Percentiles rank a stretch among this genome's conserved stretches.
These are phyloP conservation scores for Ctena decussata DNA, from an alignment of 2,888 invertebrate species.

Conservation along the genomic window DNA sequence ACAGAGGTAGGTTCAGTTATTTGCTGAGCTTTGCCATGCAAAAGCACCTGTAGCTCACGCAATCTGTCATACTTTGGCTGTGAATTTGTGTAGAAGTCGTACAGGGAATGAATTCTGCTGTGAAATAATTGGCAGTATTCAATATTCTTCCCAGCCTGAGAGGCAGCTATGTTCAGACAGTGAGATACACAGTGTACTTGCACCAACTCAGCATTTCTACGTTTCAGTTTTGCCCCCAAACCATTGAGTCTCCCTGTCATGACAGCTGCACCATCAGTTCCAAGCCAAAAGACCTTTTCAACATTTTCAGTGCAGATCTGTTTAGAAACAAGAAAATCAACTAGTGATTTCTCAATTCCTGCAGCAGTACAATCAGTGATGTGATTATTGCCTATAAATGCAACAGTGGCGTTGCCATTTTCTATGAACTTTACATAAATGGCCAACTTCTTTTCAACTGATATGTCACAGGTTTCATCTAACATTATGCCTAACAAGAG, in stretches of 20 bases:
- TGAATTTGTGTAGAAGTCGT: slow-evolving; percentile 32
- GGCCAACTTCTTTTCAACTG: slow-evolving; percentile 1
- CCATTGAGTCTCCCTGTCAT: slow-evolving; percentile 43
- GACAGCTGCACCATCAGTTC: slow-evolving; percentile 35
- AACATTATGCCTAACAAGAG: slow-evolving; percentile 38
- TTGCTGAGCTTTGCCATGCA: slow-evolving; percentile 29
- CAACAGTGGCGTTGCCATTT: background rate
- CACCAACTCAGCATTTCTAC: slow-evolving; percentile 13
- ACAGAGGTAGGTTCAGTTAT: slow-evolving; percentile 30
- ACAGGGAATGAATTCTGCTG: slow-evolving; percentile 35
- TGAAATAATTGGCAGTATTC: slow-evolving; percentile 34
- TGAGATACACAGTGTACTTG: slow-evolving; percentile 56
- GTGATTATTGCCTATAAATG: background rate
- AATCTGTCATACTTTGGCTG: slow-evolving; percentile 53
- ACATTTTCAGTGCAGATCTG: background rate
- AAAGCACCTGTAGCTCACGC: slow-evolving; percentile 18
- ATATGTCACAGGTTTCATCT: slow-evolving; percentile 29
- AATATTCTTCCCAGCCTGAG: slow-evolving; percentile 44
- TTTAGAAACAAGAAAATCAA: slow-evolving; percentile 14
- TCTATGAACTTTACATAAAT: background rate
- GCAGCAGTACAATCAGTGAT: slow-evolving; percentile 21
- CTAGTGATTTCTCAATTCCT: slow-evolving; percentile 24
- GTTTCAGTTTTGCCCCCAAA: slow-evolving; percentile 30
- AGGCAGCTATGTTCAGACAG: slow-evolving; percentile 49
- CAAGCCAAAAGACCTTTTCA: slow-evolving; percentile 7